Percentiles rank a stretch among this genome's conserved stretches.
These are phyloP conservation scores for Caerostris darwini DNA, from an alignment of 1,140 invertebrate genomes.

Conservation along the genomic window DNA sequence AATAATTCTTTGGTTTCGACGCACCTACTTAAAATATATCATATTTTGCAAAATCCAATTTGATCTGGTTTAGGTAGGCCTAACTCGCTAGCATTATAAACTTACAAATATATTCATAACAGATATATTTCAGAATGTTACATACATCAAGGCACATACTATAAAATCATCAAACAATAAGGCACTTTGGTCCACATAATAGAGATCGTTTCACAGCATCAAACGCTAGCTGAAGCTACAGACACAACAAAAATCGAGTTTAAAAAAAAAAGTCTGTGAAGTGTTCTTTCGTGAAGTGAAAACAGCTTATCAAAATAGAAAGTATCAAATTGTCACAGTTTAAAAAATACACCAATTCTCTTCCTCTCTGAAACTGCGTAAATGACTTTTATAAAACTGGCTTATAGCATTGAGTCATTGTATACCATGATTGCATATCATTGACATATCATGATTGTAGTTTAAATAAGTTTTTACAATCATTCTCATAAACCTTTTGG, in stretches of 20 bases:
- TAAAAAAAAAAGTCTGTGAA: neutral
- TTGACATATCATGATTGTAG: no score
- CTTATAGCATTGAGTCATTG: no score
- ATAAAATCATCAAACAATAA: neutral
- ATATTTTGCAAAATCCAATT: neutral
- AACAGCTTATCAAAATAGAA: neutral
- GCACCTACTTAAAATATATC: neutral
- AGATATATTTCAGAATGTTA: neutral
- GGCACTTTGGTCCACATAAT: slow-evolving; percentile 31
- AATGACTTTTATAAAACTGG: no score
- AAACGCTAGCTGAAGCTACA: neutral
- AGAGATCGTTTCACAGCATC: slow-evolving; percentile 7
- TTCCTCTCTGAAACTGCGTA: no score
- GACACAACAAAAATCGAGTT: neutral
- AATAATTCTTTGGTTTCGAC: neutral
- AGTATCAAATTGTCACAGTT: no score
- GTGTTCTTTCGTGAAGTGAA: neutral
- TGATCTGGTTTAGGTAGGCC: neutral
- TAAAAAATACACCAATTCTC: no score
- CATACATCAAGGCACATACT: neutral
- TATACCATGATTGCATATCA: no score
- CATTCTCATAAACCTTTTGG: no score
- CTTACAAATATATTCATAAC: neutral
- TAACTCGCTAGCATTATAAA: neutral
- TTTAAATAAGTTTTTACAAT: no score